These are phyloP conservation scores for Sminthurinus signatus DNA, from an alignment of 1,140 invertebrate genomes.

Conservation along the genomic window DNA sequence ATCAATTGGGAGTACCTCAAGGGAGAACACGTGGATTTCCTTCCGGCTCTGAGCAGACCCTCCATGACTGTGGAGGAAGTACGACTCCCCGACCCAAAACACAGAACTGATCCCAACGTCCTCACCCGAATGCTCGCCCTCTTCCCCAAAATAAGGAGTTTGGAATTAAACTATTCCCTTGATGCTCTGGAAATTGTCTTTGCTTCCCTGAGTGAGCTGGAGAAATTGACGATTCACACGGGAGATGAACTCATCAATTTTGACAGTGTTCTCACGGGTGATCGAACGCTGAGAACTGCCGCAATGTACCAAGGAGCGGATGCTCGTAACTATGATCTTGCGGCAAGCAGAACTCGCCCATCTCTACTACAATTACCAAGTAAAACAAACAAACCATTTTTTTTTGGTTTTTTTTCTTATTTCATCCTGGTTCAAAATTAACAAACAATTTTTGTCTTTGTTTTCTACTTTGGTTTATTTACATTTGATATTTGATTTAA, in stretches of 20 bases:
- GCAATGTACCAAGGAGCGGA: not conserved
- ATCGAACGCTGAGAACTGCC: not conserved
- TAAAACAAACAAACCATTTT: not conserved
- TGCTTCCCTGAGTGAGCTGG: not conserved
- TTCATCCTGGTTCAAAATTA: too few species aligned
- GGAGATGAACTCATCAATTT: constrained; percentile 1
- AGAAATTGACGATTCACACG: not conserved
- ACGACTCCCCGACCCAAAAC: not conserved
- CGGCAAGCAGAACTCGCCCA: not conserved
- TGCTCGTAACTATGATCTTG: not conserved
- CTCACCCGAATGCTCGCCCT: not conserved
- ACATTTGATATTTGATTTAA: too few species aligned
- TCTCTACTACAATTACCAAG: not conserved
- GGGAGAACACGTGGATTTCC: not conserved
- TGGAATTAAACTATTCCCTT: not conserved
- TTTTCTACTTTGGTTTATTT: too few species aligned
- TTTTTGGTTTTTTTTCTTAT: too few species aligned
- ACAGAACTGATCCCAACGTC: not conserved
- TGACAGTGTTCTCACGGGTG: not conserved
- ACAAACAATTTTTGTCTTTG: too few species aligned
- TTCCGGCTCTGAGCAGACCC: not conserved
- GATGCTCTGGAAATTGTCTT: not conserved
- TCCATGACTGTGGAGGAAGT: not conserved
- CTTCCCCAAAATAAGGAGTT: not conserved
- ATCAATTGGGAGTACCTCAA: not conserved